Percentiles rank a stretch among this genome's conserved stretches.
Evolutionary conservation across 2,113 vertebrate genomes (phyloP).

Genomic region (Calyptommatus sinebrachiatus): DNA sequence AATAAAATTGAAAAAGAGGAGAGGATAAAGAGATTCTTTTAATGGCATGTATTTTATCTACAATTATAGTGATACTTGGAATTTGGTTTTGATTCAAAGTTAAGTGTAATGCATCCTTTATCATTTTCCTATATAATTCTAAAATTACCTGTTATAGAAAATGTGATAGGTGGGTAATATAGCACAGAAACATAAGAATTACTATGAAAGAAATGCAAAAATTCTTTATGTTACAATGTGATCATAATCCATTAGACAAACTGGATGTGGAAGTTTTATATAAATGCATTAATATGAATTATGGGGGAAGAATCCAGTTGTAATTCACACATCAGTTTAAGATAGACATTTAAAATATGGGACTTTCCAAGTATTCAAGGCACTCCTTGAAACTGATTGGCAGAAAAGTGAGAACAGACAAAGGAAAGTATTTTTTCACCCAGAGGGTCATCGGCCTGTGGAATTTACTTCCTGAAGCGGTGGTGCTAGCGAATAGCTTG

Average conservation of each 20-base stretch:
- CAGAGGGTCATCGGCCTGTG: too few species aligned
- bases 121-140: background rate
- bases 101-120: constrained; percentile 1
- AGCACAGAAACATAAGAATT: background rate
- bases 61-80: background rate
- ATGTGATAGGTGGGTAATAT: fast-evolving
- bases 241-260: background rate
- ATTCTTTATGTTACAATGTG: background rate
- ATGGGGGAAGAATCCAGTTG: background rate
- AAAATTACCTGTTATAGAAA: background rate
- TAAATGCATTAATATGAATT: background rate
- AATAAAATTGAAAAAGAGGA: background rate
- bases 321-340: background rate
- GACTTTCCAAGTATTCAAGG: background rate
- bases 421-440: too few species aligned
- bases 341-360: too few species aligned
- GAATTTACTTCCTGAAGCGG: too few species aligned
- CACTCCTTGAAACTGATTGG: too few species aligned
- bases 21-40: fast-evolving
- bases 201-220: background rate
- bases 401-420: too few species aligned
- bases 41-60: background rate
- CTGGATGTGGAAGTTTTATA: background rate
- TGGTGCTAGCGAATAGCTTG: too few species aligned
- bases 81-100: background rate